Percentiles rank a stretch among this genome's conserved stretches.
phyloP scores from a whole-genome alignment of 2,113 vertebrate species.

The Paramisgurnus dabryanus region DNA sequence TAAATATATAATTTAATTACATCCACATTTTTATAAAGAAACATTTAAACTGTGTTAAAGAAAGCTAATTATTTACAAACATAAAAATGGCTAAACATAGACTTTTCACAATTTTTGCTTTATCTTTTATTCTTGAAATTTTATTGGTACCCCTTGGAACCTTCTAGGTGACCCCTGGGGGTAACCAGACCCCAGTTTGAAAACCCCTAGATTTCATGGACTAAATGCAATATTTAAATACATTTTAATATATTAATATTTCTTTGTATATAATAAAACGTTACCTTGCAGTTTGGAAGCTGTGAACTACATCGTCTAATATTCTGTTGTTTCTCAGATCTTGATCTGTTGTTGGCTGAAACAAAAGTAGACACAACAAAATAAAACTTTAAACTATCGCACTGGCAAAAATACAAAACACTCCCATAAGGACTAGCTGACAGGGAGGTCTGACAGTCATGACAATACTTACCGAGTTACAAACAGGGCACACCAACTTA shows the following conservation, averaged over 20 bases:
- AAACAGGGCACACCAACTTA: conserved; percentile 90
- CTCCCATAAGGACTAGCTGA: too few species aligned
- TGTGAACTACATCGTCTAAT: conserved; percentile 87
- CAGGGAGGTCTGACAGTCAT: not conserved
- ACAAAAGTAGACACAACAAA: conserved; percentile 39
- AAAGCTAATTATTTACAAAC: too few species aligned
- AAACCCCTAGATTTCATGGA: not conserved
- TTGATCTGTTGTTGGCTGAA: conserved; percentile 82
- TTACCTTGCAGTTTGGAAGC: conserved; percentile 86
- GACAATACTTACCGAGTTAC: conserved; percentile 84
- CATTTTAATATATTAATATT: not conserved
- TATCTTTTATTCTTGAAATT: too few species aligned
- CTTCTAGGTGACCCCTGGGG: not conserved
- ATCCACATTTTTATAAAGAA: too few species aligned
- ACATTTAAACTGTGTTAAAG: too few species aligned
- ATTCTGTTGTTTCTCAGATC: conserved; percentile 90
- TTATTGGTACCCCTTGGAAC: too few species aligned
- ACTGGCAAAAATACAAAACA: too few species aligned
- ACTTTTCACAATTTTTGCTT: too few species aligned
- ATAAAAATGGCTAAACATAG: too few species aligned
- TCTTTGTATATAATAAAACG: too few species aligned
- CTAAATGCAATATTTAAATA: not conserved
- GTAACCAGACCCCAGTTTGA: not conserved
- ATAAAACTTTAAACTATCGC: too few species aligned
- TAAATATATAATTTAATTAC: too few species aligned